Evolutionary conservation across 2,888 invertebrate species (phyloP).

Genomic region (Dryocosmus kuriphilus): DNA sequence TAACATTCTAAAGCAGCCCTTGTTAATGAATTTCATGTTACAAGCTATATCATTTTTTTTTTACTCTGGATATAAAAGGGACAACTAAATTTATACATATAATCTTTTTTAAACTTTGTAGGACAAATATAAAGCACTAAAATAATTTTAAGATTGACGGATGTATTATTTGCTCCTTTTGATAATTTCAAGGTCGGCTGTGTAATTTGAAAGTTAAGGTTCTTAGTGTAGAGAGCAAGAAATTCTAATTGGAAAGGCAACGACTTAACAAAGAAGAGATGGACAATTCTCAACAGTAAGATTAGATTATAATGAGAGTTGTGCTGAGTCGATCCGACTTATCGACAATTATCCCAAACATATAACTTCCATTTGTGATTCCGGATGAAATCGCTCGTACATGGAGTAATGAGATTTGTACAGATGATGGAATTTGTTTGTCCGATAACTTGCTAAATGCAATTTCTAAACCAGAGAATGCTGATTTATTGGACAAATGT

Average conservation of each 20-base stretch:
- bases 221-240: not conserved
- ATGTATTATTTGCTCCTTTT: not conserved
- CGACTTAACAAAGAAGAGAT: slow-evolving; percentile 46
- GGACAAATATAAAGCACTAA: not conserved
- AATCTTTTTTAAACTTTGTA: no score
- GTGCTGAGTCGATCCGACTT: slow-evolving; percentile 49
- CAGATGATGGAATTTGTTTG: slow-evolving; percentile 63
- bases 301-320: slow-evolving; percentile 55
- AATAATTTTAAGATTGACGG: not conserved
- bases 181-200: not conserved
- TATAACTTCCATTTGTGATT: slow-evolving; percentile 57
- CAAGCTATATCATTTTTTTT: no score
- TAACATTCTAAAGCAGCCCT: no score
- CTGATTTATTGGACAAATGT: slow-evolving; percentile 13
- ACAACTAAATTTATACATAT: no score
- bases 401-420: slow-evolving; percentile 62
- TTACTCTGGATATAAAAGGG: no score
- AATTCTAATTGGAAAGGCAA: not conserved
- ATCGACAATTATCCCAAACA: slow-evolving; percentile 57
- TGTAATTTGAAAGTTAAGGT: not conserved
- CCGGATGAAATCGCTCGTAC: slow-evolving; percentile 56
- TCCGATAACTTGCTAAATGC: slow-evolving; percentile 57
- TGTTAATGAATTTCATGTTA: no score
- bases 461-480: slow-evolving; percentile 51
- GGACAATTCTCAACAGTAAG: slow-evolving; percentile 48